Base-by-base conservation (phyloP, 2,113 vertebrate genomes). In the Chaenogobius annularis region DNA sequence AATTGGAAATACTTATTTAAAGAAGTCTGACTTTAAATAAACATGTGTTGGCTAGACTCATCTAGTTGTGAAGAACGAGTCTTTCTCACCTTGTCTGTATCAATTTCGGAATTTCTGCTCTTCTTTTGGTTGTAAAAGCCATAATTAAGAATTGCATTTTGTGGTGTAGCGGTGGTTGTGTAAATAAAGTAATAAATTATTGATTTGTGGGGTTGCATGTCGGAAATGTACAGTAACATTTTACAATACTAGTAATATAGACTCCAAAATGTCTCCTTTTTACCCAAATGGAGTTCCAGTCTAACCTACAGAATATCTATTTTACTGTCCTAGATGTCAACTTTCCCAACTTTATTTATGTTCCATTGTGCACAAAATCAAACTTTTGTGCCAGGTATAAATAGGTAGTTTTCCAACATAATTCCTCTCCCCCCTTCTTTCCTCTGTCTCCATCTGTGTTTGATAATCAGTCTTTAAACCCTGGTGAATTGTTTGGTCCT, bases 381-480 rank as follows among this genome's bases (percentile, higher is more conserved):
- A 22, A 22, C 20, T 58, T 43, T 63, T 37, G 14, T 40, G 19
- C 61, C 61, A 63, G 35, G 17, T 63, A 37, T 40, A 11, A 63
- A 40, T 31, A 31, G 26, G 14, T 13, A 17, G 3, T 17, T 63
- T 63, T 63, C 61, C 35, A 63, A 43, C 35, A 72, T 68, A 43
- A 58, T 26, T 65, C 65, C 56, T 15, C 75, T 46, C 65, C 68
- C 58, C 10, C 73, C 75, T 73, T 55, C 66, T 19, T 75, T 85
- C 17, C 17, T 90, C 10, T 78, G 81, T 77, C 75, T 70, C 77
- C 89, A 87, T 89, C 85, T 89, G 86, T 19, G 74, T 82, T 70
- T 68, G 69, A 88, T 87, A 74, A 46, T 46, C 52, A 66, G 23
- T n/a, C 13, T 78, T 66, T 86, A 5, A 59, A 61, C 76, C 72